Conservation (phyloP, 2,797 vertebrate genomes). For the Anomalospiza imberbis region DNA sequence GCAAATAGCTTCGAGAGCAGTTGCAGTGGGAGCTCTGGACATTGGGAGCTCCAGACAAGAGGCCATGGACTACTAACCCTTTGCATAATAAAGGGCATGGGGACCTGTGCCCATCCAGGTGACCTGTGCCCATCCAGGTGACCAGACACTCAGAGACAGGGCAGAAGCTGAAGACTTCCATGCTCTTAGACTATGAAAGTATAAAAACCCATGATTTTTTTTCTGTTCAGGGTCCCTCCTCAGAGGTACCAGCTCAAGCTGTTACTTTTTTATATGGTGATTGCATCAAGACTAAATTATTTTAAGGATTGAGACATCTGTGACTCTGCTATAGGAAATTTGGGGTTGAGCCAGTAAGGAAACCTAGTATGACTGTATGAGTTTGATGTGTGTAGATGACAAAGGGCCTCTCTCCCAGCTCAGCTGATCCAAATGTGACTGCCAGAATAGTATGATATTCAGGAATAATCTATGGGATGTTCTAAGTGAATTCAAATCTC, state of each 20-base stretch:
- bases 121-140: not conserved
- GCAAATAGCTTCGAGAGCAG: not conserved
- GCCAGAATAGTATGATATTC: not conserved
- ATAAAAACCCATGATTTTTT: not conserved
- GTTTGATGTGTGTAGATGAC: not conserved
- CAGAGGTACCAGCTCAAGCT: not conserved
- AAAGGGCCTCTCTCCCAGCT: accelerated
- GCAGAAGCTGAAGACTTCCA: not conserved
- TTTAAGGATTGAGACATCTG: not conserved
- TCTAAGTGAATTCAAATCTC: not conserved
- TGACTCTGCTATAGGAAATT: not conserved
- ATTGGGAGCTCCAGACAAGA: not conserved
- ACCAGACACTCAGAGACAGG: accelerated
- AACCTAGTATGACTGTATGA: not conserved
- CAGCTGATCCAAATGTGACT: not conserved
- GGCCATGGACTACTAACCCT: accelerated
- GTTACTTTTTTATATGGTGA: not conserved
- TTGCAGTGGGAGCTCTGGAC: not conserved
- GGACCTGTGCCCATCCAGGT: not conserved
- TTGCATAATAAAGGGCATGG: not conserved
- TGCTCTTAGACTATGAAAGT: not conserved
- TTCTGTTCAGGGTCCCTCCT: not conserved
- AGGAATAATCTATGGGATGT: not conserved
- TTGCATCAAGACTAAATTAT: not conserved
- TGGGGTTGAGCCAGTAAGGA: accelerated